Evolutionary conservation across 1,140 invertebrate species (phyloP).

Genomic region (Papilio polyxenes): DNA sequence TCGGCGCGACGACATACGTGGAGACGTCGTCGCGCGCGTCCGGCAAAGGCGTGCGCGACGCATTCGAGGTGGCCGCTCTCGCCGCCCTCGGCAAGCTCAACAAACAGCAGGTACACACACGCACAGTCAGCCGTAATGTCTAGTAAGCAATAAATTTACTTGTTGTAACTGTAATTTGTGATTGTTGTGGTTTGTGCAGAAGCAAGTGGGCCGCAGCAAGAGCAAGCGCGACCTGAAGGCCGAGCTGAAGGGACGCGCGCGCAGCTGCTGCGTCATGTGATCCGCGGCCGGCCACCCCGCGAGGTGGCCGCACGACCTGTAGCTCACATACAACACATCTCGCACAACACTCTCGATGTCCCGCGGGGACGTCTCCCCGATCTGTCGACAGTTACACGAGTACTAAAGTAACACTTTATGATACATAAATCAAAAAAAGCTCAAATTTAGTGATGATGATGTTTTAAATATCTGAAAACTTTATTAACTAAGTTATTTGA

Average conservation of each 20-base stretch:
- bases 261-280: conserved; percentile 82
- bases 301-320: conserved; percentile 78
- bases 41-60: conserved; percentile 82
- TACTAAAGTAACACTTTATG: conserved; percentile 31
- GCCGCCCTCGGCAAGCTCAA: conserved; percentile 84
- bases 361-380: conserved; percentile 11
- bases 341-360: conserved; percentile 43
- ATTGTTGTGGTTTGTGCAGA: conserved; percentile 51
- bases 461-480: conserved; percentile 30
- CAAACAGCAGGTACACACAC: conserved; percentile 77
- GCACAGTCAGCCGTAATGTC: neutral
- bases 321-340: conserved; percentile 66
- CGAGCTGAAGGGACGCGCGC: conserved; percentile 81
- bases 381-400: conserved; percentile 41
- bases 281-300: conserved; percentile 80
- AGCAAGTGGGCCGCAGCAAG: conserved; percentile 80
- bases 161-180: neutral
- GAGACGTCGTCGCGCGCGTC: conserved; percentile 84
- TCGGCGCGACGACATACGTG: conserved; percentile 85
- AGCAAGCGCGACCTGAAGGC: conserved; percentile 81
- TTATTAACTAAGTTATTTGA: conserved; percentile 15
- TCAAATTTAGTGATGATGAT: neutral
- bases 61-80: conserved; percentile 84
- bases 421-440: conserved; percentile 4
- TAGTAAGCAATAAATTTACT: neutral